Evolutionary conservation across 2,113 vertebrate species (phyloP).

Genomic region (Taurulus bubalis): DNA sequence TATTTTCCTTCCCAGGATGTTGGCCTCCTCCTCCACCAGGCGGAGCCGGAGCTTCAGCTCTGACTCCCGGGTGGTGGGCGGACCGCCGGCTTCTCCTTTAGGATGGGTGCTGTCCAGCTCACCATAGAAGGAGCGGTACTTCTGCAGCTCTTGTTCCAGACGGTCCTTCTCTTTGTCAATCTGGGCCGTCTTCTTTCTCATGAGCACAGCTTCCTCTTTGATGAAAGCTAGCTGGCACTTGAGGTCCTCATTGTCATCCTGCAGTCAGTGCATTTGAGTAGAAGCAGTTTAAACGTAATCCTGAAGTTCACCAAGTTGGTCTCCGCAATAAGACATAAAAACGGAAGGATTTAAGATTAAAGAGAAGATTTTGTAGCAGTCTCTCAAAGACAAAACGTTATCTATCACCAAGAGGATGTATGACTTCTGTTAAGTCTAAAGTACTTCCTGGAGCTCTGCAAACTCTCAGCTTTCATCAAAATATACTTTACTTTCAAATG

Average conservation of each 20-base stretch:
- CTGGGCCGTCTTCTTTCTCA: conserved; percentile 98
- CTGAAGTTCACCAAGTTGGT: conserved; percentile 3
- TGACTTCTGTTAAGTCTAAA: conserved; percentile 25
- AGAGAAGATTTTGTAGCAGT: conserved; percentile 28
- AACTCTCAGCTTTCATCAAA: conserved; percentile 26
- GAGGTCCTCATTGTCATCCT: conserved; percentile 97
- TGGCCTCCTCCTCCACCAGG: conserved; percentile 97
- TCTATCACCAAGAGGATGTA: conserved; percentile 13
- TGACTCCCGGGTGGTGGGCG: conserved; percentile 94
- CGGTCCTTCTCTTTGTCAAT: conserved; percentile 97
- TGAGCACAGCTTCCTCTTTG: conserved; percentile 94
- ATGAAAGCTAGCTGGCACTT: conserved; percentile 97
- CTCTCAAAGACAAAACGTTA: conserved; percentile 16
- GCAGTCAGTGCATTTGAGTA: not conserved
- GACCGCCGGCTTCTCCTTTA: conserved; percentile 95
- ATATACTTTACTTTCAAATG: conserved; percentile 4
- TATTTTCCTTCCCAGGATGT: conserved; percentile 97
- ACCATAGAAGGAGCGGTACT: conserved; percentile 95
- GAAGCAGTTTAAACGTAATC: conserved; percentile 4
- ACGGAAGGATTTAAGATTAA: conserved; percentile 30
- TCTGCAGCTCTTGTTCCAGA: conserved; percentile 94
- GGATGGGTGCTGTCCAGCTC: conserved; percentile 95
- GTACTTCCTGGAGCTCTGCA: conserved; percentile 31
- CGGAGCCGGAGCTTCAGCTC: conserved; percentile 94
- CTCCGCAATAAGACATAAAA: conserved; percentile 12